Evolutionary conservation across 2,888 invertebrate genomes (phyloP), one percentile per base, ranked within the genome.

Genomic region (Eilema griseolum): DNA sequence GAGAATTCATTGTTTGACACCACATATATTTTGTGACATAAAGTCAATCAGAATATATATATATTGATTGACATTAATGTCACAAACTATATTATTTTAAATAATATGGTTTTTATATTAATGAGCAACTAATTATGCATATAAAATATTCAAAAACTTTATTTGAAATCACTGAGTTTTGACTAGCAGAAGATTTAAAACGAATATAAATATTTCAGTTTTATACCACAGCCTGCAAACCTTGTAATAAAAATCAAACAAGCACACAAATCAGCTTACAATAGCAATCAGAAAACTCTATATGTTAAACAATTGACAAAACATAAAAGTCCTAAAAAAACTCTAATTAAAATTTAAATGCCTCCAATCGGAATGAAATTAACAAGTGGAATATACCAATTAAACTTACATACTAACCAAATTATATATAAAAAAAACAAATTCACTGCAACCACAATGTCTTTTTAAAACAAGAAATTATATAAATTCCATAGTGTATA

Each of bases 281-380:
- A 72, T 73, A 77, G 78, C 79, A 78, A 78, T 74, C 79, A 78
- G 77, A 80, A 80, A 78, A 78, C 64, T 62, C 62, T 68, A 76
- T 5, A 66, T 5, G 65, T 64, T 70, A 79, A 83, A 83, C 73
- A 78, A 83, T 81, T 79, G 76, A 75, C 69, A 82, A 80, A 78
- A 76, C 73, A 63, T 71, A 81, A 74, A 71, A 74, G 66, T 24
- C 57, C 69, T 59, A 74, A 67, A 69, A 63, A 59, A 74, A 75
- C 60, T 70, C 66, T 77, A 76, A 75, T 69, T 71, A 84, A 82
- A 83, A 78, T 83, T 83, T 88, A 90, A 91, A 91, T 90, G 91
- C 91, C 83, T 88, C 85, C 77, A 81, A 82, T 83, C 83, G 91
- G 90, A 91, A 91, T 91, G 90, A 86, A 86, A 75, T 80, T 76